phyloP scores from a whole-genome alignment of 2,888 invertebrate genomes.

The Chrysodeixis includens region DNA sequence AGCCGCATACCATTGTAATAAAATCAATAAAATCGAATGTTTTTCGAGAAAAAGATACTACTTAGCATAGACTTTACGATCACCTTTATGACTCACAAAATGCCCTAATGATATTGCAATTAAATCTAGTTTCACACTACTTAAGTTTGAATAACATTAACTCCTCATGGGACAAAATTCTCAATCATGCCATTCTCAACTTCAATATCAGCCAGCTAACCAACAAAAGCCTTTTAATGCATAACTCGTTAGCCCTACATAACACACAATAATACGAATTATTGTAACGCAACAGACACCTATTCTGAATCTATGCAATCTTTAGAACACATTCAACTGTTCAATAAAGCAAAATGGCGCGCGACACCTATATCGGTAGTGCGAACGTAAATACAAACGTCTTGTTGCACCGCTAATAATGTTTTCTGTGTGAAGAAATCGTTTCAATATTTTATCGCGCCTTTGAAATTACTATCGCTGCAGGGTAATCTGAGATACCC shows the following conservation, averaged over 20 bases:
- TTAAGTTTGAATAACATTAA: no score
- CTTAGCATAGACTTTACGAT: no score
- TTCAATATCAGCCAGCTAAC: no score
- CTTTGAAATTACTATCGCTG: conserved; percentile 41
- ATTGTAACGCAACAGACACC: neutral
- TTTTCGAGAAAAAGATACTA: no score
- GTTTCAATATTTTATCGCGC: conserved; percentile 36
- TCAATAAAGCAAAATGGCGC: conserved; percentile 12
- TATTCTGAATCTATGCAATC: neutral
- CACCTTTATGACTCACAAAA: no score
- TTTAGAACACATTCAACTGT: neutral
- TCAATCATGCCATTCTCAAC: no score
- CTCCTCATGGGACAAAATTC: no score
- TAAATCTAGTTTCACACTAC: no score
- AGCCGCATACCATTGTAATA: no score
- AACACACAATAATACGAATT: neutral
- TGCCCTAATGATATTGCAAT: no score
- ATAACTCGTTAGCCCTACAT: neutral
- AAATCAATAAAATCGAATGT: no score
- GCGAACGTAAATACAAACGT: conserved; percentile 34
- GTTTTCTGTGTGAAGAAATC: conserved; percentile 29
- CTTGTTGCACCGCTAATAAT: conserved; percentile 29
- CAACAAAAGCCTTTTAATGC: neutral
- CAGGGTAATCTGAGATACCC: conserved; percentile 25
- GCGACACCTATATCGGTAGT: conserved; percentile 28